Base-by-base conservation (phyloP, 2,797 vertebrate genomes). In the Cercopithecus diana region DNA sequence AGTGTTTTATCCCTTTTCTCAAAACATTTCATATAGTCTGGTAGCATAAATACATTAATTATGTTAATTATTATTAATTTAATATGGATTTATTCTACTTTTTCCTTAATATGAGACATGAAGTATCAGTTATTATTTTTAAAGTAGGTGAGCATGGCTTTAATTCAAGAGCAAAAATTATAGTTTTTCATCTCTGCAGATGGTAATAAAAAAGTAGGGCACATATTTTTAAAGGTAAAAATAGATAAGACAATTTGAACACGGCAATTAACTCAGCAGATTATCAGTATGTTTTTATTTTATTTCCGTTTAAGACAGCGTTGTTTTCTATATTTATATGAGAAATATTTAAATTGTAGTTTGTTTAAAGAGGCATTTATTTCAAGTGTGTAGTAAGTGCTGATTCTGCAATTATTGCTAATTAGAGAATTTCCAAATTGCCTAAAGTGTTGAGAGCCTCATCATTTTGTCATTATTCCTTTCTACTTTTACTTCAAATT, bases 381-480 rank as follows among this genome's bases (percentile, higher is more conserved):
- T 97, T 50, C 94, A 97, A 92, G 20, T 79, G 4, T 26, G 61
- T 4, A 88, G 26, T 94, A 97, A 95, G 3, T 14, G 9, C 48
- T 96, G 88, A 48, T 96, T 94, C 45, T 85, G 48, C 72, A 97
- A 96, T 90, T 86, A 92, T 55, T 94, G 77, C 50, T 96, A 98
- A 95, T 20, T 82, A 43, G 22, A 80, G 95, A 91, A 70, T 57
- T 17, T 26, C 26, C 50, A 39, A 41, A 4, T 80, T 28, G 0
- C 72, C 67, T 91, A 61, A 86, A 72, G 0, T 28, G 77, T 85
- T n/a, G 95, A 93, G 15, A 2, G 7, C 0, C 88, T 97, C n/a
- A 72, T 41, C 57, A 87, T 93, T 92, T 83, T 90, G 58, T 58
- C 52, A 73, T 86, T 90, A 89, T 96, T 95, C 2, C 30, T 82